phyloP scores from a whole-genome alignment of 2,797 vertebrate genomes.

The Luscinia megarhynchos region DNA sequence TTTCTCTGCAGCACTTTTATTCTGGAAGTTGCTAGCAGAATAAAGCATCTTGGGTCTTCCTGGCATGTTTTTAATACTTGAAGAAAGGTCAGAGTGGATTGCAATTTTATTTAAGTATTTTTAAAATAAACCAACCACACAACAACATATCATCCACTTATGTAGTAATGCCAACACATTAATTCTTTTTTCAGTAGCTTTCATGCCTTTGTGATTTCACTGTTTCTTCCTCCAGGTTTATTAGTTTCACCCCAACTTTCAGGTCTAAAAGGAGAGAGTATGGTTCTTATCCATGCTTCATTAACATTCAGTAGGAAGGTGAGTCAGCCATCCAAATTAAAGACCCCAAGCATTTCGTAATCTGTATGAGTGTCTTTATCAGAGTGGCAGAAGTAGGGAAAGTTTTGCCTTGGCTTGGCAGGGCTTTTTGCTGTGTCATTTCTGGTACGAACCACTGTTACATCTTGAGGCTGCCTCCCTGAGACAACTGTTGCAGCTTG shows the following conservation, averaged over 20 bases:
- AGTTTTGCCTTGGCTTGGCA: background rate
- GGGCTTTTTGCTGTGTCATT: constrained; percentile 42
- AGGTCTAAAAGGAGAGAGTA: background rate
- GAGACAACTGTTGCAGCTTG: background rate
- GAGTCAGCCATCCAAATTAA: background rate
- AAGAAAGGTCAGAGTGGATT: background rate
- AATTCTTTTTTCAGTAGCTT: background rate
- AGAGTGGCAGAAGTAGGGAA: background rate
- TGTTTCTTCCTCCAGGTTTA: background rate
- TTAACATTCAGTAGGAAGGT: background rate
- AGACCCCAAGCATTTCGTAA: background rate
- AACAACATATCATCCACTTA: background rate
- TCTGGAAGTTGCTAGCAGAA: background rate
- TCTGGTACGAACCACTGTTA: background rate
- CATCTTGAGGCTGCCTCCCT: background rate
- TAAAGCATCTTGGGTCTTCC: background rate
- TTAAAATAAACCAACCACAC: background rate
- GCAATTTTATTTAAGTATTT: background rate
- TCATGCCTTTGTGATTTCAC: background rate
- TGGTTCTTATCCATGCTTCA: background rate
- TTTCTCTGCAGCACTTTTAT: background rate
- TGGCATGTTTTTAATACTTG: background rate
- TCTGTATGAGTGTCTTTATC: background rate
- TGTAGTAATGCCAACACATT: background rate
- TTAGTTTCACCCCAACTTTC: background rate